These are phyloP conservation scores for Palythoa grandis DNA, from an alignment of 92 coral and sea anemone genomes.

Conservation along the genomic window DNA sequence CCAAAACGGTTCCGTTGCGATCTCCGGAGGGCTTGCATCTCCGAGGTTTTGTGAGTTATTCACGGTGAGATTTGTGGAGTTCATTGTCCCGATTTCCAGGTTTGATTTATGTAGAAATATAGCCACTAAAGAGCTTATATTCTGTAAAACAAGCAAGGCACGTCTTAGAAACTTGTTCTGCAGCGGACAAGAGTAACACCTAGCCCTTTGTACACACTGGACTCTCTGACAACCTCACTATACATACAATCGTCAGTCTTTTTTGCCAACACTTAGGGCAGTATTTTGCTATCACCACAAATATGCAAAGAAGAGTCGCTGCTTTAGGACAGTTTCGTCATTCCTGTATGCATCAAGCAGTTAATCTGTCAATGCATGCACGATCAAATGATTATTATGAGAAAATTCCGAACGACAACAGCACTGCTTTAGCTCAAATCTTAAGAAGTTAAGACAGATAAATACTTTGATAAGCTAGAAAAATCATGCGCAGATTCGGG, in stretches of 20 bases:
- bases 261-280: neutral
- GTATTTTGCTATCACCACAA: neutral
- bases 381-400: neutral
- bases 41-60: neutral
- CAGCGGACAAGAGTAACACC: neutral
- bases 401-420: neutral
- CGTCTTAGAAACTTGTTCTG: neutral
- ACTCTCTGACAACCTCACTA: neutral
- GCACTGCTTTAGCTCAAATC: neutral
- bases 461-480: neutral
- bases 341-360: neutral
- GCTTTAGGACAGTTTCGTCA: neutral
- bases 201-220: neutral
- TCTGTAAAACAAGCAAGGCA: constrained; percentile 11
- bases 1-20: constrained; percentile 66
- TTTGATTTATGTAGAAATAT: neutral
- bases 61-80: constrained; percentile 2
- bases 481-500: constrained; percentile 1
- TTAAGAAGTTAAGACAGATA: neutral
- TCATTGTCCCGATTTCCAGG: constrained; percentile 5
- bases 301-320: neutral
- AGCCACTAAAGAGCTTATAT: neutral
- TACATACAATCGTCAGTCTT: neutral
- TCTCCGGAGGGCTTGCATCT: neutral
- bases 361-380: neutral